phyloP scores from a whole-genome alignment of 2,888 invertebrate species.

The Magallana nippona region DNA sequence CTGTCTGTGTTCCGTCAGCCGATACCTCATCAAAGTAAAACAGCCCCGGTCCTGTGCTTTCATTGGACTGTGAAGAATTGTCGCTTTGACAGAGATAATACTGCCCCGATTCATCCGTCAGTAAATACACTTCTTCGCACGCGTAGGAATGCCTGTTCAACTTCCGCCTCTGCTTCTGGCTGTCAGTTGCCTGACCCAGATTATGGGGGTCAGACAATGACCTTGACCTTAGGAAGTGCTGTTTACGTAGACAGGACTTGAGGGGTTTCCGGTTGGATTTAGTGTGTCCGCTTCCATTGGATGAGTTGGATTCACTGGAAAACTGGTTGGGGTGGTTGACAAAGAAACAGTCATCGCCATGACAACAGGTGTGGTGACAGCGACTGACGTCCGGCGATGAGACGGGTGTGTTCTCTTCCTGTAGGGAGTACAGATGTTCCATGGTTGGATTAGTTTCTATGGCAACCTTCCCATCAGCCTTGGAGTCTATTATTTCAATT shows the following conservation, averaged over 20 bases:
- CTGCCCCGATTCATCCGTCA: constrained; percentile 61
- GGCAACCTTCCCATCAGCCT: constrained; percentile 5
- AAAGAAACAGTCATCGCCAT: constrained; percentile 46
- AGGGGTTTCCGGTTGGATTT: constrained; percentile 69
- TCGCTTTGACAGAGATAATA: constrained; percentile 50
- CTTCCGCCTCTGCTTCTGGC: constrained; percentile 61
- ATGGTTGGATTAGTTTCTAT: constrained; percentile 43
- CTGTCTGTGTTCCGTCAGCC: constrained; percentile 2
- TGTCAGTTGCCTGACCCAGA: constrained; percentile 57
- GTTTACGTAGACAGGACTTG: constrained; percentile 74
- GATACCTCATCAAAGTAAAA: constrained; percentile 55
- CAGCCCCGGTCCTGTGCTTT: constrained; percentile 59
- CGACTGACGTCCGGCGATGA: constrained; percentile 64
- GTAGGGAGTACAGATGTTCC: constrained; percentile 66
- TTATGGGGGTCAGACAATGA: constrained; percentile 67
- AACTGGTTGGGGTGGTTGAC: constrained; percentile 49
- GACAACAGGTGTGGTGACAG: constrained; percentile 53
- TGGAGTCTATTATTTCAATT: background rate
- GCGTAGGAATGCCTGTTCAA: constrained; percentile 72
- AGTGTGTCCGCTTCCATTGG: constrained; percentile 61
- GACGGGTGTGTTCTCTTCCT: constrained; percentile 69
- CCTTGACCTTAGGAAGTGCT: constrained; percentile 62
- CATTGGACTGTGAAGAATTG: constrained; percentile 50
- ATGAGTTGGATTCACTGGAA: constrained; percentile 59
- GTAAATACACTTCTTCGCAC: constrained; percentile 71